Conservation (phyloP, 2,888 invertebrate species). For the Ecliptopera silaceata region DNA sequence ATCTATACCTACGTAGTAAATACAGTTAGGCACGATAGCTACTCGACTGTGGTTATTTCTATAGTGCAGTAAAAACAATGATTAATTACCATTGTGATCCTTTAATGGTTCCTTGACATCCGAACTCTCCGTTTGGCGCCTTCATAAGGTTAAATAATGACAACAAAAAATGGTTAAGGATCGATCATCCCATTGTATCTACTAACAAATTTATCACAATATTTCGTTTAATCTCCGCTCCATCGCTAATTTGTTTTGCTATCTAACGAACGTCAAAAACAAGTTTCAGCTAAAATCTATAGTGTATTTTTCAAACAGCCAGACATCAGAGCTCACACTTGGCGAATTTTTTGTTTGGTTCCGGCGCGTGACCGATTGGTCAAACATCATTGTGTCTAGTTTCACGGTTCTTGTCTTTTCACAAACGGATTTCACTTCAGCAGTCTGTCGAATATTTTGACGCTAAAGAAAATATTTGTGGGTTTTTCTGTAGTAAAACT, state of each 20-base stretch:
- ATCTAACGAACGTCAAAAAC: conserved; percentile 21
- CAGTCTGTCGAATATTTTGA: conserved; percentile 35
- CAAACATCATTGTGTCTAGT: conserved; percentile 57
- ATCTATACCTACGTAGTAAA: conserved; percentile 33
- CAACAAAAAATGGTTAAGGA: conserved; percentile 42
- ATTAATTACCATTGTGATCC: conserved; percentile 65
- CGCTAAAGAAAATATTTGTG: conserved; percentile 23
- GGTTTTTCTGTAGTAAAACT: conserved; percentile 30
- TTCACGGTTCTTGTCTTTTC: conserved; percentile 61
- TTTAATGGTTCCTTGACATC: conserved; percentile 62
- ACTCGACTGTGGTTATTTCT: conserved; percentile 54
- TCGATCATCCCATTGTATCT: conserved; percentile 50
- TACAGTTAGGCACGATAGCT: conserved; percentile 58
- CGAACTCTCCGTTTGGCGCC: conserved; percentile 50
- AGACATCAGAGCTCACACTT: conserved; percentile 37
- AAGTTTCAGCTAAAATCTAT: conserved; percentile 3
- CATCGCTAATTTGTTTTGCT: conserved; percentile 31
- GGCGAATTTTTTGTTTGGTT: conserved; percentile 48
- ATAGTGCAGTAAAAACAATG: conserved; percentile 67
- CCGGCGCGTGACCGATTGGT: conserved; percentile 55
- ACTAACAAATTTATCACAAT: conserved; percentile 41
- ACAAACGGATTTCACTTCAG: conserved; percentile 56
- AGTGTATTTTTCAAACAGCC: neutral
- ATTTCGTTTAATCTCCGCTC: conserved; percentile 34
- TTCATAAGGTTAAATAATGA: conserved; percentile 39